Conservation (phyloP, 2,797 vertebrate species). For the Varecia variegata region DNA sequence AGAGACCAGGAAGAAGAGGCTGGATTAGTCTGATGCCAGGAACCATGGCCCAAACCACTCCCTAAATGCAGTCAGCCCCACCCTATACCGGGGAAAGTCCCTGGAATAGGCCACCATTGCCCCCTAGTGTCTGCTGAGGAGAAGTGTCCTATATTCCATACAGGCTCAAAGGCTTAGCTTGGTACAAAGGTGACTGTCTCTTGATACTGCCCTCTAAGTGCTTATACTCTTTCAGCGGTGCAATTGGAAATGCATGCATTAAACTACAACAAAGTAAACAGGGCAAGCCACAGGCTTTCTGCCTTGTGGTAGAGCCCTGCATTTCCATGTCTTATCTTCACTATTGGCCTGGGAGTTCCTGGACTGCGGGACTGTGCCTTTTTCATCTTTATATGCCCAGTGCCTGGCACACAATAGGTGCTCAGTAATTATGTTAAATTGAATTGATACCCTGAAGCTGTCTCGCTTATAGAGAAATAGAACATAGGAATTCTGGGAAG, state of each 20-base stretch:
- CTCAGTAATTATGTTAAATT: conserved; percentile 37
- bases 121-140: background rate
- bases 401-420: background rate
- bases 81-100: background rate
- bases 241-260: background rate
- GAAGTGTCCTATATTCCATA: background rate
- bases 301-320: background rate
- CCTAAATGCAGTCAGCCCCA: background rate
- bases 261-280: background rate
- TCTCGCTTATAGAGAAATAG: background rate
- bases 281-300: background rate
- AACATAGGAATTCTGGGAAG: background rate
- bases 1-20: background rate
- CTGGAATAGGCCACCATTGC: background rate
- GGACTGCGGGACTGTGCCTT: background rate
- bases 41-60: background rate
- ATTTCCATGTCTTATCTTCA: background rate
- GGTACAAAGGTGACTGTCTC: background rate
- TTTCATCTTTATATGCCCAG: background rate
- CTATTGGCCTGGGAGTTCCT: background rate
- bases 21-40: background rate
- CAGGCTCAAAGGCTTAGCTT: background rate
- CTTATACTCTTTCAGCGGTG: conserved; percentile 1
- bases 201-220: background rate
- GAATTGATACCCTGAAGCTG: background rate